Evolutionary conservation across 2,797 vertebrate genomes (phyloP), one percentile per base, ranked within the genome.

Genomic region (Champsocephalus gunnari): DNA sequence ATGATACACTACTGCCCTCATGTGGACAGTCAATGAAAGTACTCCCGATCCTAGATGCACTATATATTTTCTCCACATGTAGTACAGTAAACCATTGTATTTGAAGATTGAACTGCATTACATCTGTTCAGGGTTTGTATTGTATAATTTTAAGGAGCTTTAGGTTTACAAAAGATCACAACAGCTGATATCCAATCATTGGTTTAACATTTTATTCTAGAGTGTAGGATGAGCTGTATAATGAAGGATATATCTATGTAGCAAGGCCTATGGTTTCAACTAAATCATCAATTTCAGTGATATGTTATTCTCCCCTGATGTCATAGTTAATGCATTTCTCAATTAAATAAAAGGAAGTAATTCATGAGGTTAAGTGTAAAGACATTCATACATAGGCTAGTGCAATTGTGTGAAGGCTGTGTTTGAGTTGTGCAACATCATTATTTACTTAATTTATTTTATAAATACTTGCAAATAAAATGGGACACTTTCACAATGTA

Each of bases 1-100:
- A 44, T 70, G 43, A 12, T 79, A 41, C 76, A 77, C 47, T 79
- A 59, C 34, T 82, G 75, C 86, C 79, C 82, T 88, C 90, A 74
- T 72, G 87, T 85, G 92, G 78, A 50, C 2, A 50, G 0, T 41
- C 1, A 12, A 47, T 3, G 2, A 16, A 49, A 77, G 21, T 63
- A 69, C 73, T 16, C 7, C 13, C 1, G 32, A 4, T 4, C 6
- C 12, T 2, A 10, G 0, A 3, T 64, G 9, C 45, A 10, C 12
- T 1, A 21, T 41, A 16, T 2, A 70, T 43, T 54, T 5, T n/a
- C 55, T 16, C 11, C 63, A 44, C 5, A 5, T 53, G 45, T 34
- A 16, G 24, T 14, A 8, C 11, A 19, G 2, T 49, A 50, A 19
- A 19, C 16, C 44, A 4, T 38, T 34, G 1, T 38, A 16, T 38